Evolutionary conservation across 2,113 vertebrate species (phyloP), one percentile per base, ranked within the genome.

Genomic region (Acrocephalus kingi): DNA sequence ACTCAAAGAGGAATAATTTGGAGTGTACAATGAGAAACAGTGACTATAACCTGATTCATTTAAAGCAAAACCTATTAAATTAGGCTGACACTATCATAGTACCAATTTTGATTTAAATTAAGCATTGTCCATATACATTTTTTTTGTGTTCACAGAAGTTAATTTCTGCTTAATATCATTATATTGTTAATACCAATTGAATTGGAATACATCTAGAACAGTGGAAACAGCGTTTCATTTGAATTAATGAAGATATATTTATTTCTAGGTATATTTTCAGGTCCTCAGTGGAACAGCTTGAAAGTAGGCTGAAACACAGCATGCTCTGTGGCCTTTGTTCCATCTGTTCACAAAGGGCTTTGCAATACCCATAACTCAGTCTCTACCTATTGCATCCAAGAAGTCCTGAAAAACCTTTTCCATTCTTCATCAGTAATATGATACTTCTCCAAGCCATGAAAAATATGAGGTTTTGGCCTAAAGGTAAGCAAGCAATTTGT

Each of bases 261-360:
- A 75, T 79, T 83, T 85, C 41, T 49, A 75, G 7, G 9, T 71
- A 17, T 67, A 33, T 78, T 84, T 87, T 19, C 39, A 46, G 10
- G 43, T 71, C 55, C 52, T 77, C 80, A 46, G 59, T 81, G 31
- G 51, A 64, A 62, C 43, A 39, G 46, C 46, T 87, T 8, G 5
- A 86, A 95, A 92, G 31, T 24, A 77, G 59, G 76, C 55, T 92
- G 46, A 77, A 95, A 89, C 63, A 66, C 83, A 96, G 67, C 72
- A 27, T 66, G 58, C 4, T 76, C 24, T n/a, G 55, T 86, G 72
- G 77, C 89, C 76, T 95, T 74, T 89, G 37, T 62, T 96, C 72
- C 51, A 84, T 71, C 86, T 95, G 59, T 80, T 92, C 59, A 80
- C 6, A 11, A 66, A 51, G 17, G 33, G 10, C 17, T 8, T 90